Conservation (phyloP, 2,888 invertebrate genomes). For the Steinernema scapterisci region DNA sequence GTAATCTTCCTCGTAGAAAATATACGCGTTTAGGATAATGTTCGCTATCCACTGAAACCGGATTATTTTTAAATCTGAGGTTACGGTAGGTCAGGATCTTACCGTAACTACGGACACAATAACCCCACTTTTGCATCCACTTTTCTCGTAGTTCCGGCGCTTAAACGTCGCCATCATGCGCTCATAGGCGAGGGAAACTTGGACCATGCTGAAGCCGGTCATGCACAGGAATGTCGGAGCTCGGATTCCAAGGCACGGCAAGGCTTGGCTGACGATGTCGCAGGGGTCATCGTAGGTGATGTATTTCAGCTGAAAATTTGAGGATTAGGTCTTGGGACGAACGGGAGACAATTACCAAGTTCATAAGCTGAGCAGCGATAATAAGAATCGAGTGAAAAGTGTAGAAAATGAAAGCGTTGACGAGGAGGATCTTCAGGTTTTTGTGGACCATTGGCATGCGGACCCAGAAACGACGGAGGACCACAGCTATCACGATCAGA, state of each 20-base stretch:
- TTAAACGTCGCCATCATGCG: not conserved
- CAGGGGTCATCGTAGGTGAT: not conserved
- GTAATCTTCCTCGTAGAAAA: constrained; percentile 5
- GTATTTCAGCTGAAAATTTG: constrained; percentile 1
- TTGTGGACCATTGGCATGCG: not conserved
- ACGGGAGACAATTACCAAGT: too few species aligned
- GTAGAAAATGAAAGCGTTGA: constrained; percentile 23
- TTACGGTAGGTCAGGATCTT: not conserved
- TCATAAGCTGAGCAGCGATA: constrained; percentile 8
- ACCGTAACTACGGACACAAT: constrained; percentile 15
- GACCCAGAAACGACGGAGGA: not conserved
- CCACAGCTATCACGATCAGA: not conserved
- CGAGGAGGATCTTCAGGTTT: constrained; percentile 1
- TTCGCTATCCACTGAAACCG: not conserved
- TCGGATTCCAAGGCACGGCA: not conserved
- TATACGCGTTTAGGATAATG: constrained; percentile 13
- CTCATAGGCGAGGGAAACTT: constrained; percentile 12
- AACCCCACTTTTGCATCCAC: constrained; percentile 6
- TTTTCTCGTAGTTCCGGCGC: constrained; percentile 10
- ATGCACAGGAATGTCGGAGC: constrained; percentile 19
- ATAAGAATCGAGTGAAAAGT: constrained; percentile 4
- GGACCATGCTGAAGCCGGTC: constrained; percentile 25
- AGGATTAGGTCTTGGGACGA: too few species aligned
- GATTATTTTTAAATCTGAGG: too few species aligned
- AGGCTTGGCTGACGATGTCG: not conserved